Evolutionary conservation across 2,888 invertebrate species (phyloP), one percentile per base, ranked within the genome.

Genomic region (Tinea pellionella): DNA sequence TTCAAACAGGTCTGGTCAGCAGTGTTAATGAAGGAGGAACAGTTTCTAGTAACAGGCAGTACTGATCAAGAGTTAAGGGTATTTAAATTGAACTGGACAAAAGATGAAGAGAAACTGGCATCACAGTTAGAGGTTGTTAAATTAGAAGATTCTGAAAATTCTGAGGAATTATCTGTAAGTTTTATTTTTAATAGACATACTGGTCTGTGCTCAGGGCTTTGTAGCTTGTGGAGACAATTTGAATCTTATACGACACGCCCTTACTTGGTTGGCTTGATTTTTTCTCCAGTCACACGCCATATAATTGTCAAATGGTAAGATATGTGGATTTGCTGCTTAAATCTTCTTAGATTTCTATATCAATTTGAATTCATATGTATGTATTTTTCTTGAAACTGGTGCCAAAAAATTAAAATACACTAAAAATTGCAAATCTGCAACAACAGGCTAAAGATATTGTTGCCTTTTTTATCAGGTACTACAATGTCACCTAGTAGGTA

Each of bases 11-110:
- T 98, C 18, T 97, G 97, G 95, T 92, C 93, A 51, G 90, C 98
- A 70, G 89, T 91, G 32, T 80, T 98, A 55, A 76, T 95, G 29
- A 93, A 93, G 70, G 89, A 95, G 69, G 95, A 95, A 69, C 89
- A 90, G 57, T 92, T 95, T 68, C 82, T 99, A 67, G 90, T 98
- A n/a, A 94, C 96, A 8, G 98, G 97, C 15, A 93, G 93, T 65
- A 91, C 92, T 63, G 96, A 97, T 73, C 92, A 92, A 65, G 94
- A 95, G 72, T 86, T 99, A 63, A 88, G 93, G 65, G 94, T 98
- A 0, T 98, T 96, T 93, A 92, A 93, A 71, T 80, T 97, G 13
- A 88, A 83, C 61, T 89, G 90, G 72, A 87, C 84, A 1, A 84
- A 89, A 64, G 86, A 88, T 64, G 67, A 75, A 7, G 88, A 90